A percentile compares a stretch with the other conserved stretches of the same genome.
phyloP scores from a whole-genome alignment of 2,888 invertebrate species.

The Mystacides longicornis region DNA sequence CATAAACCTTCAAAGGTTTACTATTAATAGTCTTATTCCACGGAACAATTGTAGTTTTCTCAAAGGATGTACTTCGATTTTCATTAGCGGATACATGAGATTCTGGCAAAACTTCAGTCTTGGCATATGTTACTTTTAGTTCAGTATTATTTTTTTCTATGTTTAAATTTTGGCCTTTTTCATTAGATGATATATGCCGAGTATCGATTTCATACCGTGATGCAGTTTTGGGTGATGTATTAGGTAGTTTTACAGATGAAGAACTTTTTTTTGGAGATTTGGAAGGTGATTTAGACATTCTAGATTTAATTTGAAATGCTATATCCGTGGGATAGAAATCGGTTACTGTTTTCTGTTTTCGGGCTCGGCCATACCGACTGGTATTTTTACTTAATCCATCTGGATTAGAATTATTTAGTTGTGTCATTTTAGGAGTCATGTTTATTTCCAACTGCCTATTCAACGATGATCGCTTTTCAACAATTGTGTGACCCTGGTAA shows the following conservation, averaged over 20 bases:
- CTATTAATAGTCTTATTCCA: constrained; percentile 31
- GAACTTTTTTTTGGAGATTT: constrained; percentile 13
- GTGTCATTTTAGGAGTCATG: constrained; percentile 39
- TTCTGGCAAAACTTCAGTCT: too few relatives aligned
- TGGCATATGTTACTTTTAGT: too few relatives aligned
- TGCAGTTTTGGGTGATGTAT: neutral
- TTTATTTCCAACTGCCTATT: constrained; percentile 40
- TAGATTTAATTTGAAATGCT: constrained; percentile 31
- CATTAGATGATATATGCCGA: too few relatives aligned
- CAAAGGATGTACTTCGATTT: constrained; percentile 3
- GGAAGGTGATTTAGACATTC: constrained; percentile 33
- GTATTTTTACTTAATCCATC: constrained; percentile 33
- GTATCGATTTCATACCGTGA: neutral
- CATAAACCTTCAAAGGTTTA: constrained; percentile 38
- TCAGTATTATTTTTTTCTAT: neutral
- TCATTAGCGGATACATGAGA: too few relatives aligned
- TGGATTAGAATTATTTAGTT: constrained; percentile 37
- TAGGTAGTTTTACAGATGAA: neutral
- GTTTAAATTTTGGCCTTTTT: neutral
- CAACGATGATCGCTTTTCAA: constrained; percentile 32
- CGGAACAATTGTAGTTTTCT: constrained; percentile 12
- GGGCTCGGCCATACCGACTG: constrained; percentile 55
- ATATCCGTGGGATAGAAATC: constrained; percentile 41
- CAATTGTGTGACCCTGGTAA: too few relatives aligned
- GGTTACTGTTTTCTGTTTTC: constrained; percentile 44